Evolutionary conservation across 1,140 invertebrate genomes (phyloP), one percentile per base, ranked within the genome.

Genomic region (Hydropsyche tenuis): DNA sequence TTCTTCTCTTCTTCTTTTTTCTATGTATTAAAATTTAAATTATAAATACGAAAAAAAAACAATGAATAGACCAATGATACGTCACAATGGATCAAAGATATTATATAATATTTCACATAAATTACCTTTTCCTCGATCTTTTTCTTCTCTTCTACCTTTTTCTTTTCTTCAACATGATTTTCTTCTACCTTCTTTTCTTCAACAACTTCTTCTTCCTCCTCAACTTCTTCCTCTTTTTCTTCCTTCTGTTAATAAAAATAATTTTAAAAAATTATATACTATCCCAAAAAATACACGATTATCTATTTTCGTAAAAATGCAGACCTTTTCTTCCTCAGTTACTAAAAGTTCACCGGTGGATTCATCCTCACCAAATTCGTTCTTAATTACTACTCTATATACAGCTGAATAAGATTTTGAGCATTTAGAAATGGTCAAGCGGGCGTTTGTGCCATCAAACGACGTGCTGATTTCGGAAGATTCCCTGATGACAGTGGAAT

Each of bases 351-450:
- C 88, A 27, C 93, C 93, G 14, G 88, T 88, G 1, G 92, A 92
- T 82, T 95, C 94, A 79, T 91, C 92, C 81, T 92, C 90, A 63
- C 94, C 94, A 76, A 89, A 90, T 81, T 95, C 93, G 80, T 95
- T 96, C 64, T 87, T 90, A 27, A 95, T 90, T 23, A 94, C 87
- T 20, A 95, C 89, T 80, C 90, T 93, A 81, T 94, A 95, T 23
- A 87, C 89, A 45, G 92, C 93, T 1, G 90, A 88, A 75, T 89
- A 89, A 81, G 93, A 90, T 9, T 88, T 85, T 74, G 88, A 90
- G 11, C 89, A 88, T 69, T 89, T 89, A 73, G 86, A 89, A 63
- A 96, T 93, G 20, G 87, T 90, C 0, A 96, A 80, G 66, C 90
- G 88, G 25, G 93, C 92, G 42, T 89, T 90, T 45, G 89, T 90